Conservation (phyloP, 2,797 vertebrate genomes). For the Sebastes cheni region DNA sequence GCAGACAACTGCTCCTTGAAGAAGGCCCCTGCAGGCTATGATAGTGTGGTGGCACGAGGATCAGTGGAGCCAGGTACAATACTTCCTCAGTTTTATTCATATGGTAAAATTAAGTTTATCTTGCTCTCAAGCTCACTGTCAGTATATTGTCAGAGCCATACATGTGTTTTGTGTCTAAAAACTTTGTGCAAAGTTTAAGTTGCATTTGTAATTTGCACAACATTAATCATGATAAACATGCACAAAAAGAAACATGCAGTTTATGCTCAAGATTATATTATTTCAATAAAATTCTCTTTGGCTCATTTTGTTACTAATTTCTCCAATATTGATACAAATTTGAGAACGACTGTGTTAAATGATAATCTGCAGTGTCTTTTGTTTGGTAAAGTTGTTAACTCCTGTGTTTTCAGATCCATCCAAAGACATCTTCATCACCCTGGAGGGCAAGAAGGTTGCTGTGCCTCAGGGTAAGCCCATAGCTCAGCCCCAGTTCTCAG, state of each 20-base stretch:
- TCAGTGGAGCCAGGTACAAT: slow-evolving; percentile 84
- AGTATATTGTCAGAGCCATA: not conserved
- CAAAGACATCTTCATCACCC: slow-evolving; percentile 76
- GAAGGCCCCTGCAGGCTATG: slow-evolving; percentile 78
- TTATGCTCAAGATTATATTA: not conserved
- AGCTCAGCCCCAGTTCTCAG: slow-evolving; percentile 67
- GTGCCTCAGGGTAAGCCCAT: slow-evolving; percentile 86
- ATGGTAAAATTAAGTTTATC: not conserved
- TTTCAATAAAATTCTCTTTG: not conserved
- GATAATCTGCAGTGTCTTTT: not conserved
- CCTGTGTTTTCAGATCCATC: slow-evolving; percentile 80
- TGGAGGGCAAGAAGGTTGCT: slow-evolving; percentile 84
- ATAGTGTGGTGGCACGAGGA: slow-evolving; percentile 89
- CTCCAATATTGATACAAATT: not conserved
- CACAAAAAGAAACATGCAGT: not conserved
- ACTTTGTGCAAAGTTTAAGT: not conserved
- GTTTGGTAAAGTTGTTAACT: not conserved
- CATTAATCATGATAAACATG: not conserved
- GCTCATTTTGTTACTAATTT: not conserved
- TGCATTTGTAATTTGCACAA: not conserved
- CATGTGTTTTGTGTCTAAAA: not conserved
- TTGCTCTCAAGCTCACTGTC: not conserved
- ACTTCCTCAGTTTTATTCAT: not conserved
- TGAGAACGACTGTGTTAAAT: not conserved
- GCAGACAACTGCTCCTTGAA: slow-evolving; percentile 60